phyloP scores from a whole-genome alignment of 2,888 invertebrate genomes.

The Galeopsomyia nigrocyanea region DNA sequence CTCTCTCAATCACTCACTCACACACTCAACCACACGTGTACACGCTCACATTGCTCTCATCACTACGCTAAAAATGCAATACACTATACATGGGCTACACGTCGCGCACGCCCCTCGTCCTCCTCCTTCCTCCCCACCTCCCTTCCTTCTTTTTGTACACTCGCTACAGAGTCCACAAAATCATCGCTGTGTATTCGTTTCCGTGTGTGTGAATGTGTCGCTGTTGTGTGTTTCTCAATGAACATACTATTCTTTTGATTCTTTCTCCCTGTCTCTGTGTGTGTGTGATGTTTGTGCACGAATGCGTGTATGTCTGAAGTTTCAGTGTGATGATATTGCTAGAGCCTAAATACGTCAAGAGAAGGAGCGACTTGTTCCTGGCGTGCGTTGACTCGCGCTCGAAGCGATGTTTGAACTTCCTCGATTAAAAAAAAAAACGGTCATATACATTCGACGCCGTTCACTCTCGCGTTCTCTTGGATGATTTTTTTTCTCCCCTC shows the following conservation, averaged over 20 bases:
- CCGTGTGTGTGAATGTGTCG: background rate
- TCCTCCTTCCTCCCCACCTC: no score
- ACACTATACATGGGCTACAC: slow-evolving; percentile 68
- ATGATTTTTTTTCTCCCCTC: slow-evolving; percentile 9
- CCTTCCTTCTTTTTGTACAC: background rate
- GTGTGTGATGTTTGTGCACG: no score
- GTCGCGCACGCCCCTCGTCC: slow-evolving; percentile 55
- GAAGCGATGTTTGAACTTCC: no score
- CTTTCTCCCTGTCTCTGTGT: no score
- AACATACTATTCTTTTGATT: background rate
- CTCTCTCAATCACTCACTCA: background rate
- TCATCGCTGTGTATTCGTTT: background rate
- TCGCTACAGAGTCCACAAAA: slow-evolving; percentile 13
- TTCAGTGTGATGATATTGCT: slow-evolving; percentile 60
- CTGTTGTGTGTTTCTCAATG: background rate
- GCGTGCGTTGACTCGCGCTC: background rate
- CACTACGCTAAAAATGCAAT: slow-evolving; percentile 62
- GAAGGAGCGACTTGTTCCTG: slow-evolving; percentile 58
- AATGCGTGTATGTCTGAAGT: no score
- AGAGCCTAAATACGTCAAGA: slow-evolving; percentile 64
- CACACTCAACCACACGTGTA: background rate
- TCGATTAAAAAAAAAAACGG: no score
- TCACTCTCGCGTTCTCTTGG: background rate
- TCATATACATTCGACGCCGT: no score
- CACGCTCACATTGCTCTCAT: background rate